Base-by-base conservation (phyloP, 2,113 vertebrate genomes). In the Aplodontia rufa region DNA sequence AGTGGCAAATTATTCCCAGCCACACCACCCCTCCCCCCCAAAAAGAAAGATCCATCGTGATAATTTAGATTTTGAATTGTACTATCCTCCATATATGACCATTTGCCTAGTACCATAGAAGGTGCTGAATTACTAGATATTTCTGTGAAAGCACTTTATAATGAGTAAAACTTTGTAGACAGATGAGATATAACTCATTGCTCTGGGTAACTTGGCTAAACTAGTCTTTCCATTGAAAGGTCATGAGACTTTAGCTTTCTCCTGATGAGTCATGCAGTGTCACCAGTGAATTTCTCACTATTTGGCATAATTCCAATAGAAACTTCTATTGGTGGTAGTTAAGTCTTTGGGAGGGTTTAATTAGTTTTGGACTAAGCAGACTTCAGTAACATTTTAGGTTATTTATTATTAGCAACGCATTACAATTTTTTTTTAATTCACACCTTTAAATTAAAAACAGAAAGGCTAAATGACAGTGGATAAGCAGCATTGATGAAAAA, bases 261-360 rank as follows among this genome's bases (percentile, higher is more conserved):
- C 68, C 82, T 85, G n/a, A 26, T 30, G 79, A 92, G 45, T 82
- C 79, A 53, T 76, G 64, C 24, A 53, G 19, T 91, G 55, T 93
- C 88, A 81, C 78, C 45, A 76, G 79, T 47, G 87, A 74, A 53
- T 92, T 88, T 76, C 74, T 89, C 11, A 93, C 49, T 47, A 1
- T 94, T 92, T 94, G 93, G 68, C 74, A 26, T 83, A 87, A 90
- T 89, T 86, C 35, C 53, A 72, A 76, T 86, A 82, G 47, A 40
- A 82, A 80, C 17, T 74, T 87, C 9, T 64, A 19, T 12, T 93
- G 76, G 35, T 82, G 55, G 62, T 72, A 90, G 17, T 55, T 91
- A 42, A 93, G 64, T 91, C 20, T n/a, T 96, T 89, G 86, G 10
- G 22, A 74, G 22, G 22, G 60, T 11, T 88, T 81, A 47, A 19